Conservation (phyloP, 2,888 invertebrate genomes). For the Leptopilina syphax region DNA sequence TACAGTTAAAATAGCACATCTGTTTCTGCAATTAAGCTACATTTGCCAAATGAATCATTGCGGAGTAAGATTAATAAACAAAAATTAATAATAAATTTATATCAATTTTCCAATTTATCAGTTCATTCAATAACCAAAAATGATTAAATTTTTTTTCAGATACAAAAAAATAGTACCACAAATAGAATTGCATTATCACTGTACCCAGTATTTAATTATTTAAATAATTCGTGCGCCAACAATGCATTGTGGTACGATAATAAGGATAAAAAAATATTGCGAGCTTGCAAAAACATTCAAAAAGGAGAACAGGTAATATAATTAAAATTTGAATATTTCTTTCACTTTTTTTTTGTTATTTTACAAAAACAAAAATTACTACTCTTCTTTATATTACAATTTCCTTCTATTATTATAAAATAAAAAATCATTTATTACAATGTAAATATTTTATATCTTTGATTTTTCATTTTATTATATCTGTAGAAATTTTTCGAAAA, state of each 20-base stretch:
- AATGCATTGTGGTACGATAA: background rate
- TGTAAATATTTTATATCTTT: no score
- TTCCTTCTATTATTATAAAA: no score
- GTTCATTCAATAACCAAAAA: no score
- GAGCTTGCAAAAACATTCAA: slow-evolving; percentile 4
- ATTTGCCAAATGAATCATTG: background rate
- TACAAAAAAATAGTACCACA: background rate
- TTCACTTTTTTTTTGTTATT: no score
- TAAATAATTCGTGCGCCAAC: background rate
- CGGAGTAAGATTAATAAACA: background rate
- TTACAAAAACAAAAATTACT: no score
- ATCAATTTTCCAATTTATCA: no score
- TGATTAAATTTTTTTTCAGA: no score
- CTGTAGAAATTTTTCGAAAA: no score
- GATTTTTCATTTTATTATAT: no score
- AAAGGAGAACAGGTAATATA: slow-evolving; percentile 20
- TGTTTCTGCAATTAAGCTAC: background rate
- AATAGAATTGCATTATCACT: background rate
- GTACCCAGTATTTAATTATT: background rate
- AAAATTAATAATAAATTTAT: background rate
- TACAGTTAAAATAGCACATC: background rate
- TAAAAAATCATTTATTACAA: no score
- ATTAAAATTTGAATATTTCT: no score
- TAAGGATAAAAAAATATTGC: background rate
- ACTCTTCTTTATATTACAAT: no score